phyloP scores from a whole-genome alignment of 2,113 vertebrate genomes.

The Hippocampus zosterae region DNA sequence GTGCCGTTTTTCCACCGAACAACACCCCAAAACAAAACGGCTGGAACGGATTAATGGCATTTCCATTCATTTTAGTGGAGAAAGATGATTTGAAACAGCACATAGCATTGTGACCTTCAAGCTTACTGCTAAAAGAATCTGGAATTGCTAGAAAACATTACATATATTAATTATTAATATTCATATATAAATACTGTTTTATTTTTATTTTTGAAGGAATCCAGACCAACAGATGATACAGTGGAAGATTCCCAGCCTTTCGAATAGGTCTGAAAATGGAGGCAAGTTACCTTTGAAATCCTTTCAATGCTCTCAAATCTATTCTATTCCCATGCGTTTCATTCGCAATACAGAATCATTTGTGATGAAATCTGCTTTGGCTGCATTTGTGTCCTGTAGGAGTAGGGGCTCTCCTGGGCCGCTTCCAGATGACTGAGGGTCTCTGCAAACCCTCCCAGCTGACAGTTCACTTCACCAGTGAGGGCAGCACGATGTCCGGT shows the following conservation, averaged over 20 bases:
- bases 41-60: background rate
- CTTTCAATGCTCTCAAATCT: background rate
- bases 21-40: no score
- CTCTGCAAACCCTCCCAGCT: constrained; percentile 86
- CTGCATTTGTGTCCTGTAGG: constrained; percentile 64
- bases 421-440: constrained; percentile 88
- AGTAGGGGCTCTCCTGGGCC: constrained; percentile 89
- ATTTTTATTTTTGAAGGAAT: constrained; percentile 72
- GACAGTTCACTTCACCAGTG: constrained; percentile 92
- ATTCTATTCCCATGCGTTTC: background rate
- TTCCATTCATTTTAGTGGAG: background rate
- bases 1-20: no score
- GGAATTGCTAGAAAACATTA: background rate
- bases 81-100: background rate
- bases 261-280: constrained; percentile 96
- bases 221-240: constrained; percentile 91
- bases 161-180: no score
- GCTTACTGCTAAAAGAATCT: background rate
- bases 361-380: background rate
- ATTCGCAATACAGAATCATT: background rate
- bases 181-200: background rate
- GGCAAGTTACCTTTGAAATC: constrained; percentile 64
- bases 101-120: background rate
- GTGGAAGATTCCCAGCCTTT: constrained; percentile 97
- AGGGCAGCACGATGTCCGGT: constrained; percentile 92